A percentile compares a stretch with the other conserved stretches of the same genome.
These are phyloP conservation scores for Mactromeris polynyma DNA, from an alignment of 2,888 invertebrate species.

Conservation along the genomic window DNA sequence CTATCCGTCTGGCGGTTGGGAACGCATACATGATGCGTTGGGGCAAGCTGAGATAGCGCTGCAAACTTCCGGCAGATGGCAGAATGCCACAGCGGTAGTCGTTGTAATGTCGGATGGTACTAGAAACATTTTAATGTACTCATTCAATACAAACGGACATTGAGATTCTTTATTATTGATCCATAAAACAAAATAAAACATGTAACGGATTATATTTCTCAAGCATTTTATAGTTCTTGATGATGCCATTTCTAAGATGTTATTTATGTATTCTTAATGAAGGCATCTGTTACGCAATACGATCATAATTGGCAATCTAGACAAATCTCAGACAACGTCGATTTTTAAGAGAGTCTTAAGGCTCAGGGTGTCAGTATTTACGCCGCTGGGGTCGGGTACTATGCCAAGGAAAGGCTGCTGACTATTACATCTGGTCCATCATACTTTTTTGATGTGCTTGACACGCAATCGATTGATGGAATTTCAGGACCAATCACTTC, in stretches of 20 bases:
- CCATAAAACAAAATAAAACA: too few species aligned
- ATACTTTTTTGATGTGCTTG: background rate
- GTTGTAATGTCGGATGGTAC: constrained; percentile 12
- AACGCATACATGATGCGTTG: background rate
- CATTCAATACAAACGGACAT: too few species aligned
- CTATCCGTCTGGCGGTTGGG: background rate
- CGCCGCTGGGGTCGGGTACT: background rate
- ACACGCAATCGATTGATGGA: background rate
- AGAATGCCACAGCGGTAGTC: background rate
- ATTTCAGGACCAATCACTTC: background rate
- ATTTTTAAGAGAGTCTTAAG: background rate
- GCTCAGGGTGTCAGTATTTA: background rate
- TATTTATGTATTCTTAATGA: too few species aligned
- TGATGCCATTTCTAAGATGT: too few species aligned
- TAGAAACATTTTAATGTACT: background rate
- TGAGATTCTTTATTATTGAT: too few species aligned
- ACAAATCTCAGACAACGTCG: too few species aligned
- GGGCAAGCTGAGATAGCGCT: background rate
- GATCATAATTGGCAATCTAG: too few species aligned
- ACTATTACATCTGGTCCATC: background rate
- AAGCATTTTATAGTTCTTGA: too few species aligned
- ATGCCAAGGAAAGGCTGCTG: too few species aligned
- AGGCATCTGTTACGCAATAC: too few species aligned
- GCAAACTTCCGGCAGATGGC: background rate
- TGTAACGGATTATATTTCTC: too few species aligned